A percentile compares a stretch with the other conserved stretches of the same genome.
phyloP scores from a whole-genome alignment of 1,140 invertebrate genomes.

The Archegozetes longisetosus region DNA sequence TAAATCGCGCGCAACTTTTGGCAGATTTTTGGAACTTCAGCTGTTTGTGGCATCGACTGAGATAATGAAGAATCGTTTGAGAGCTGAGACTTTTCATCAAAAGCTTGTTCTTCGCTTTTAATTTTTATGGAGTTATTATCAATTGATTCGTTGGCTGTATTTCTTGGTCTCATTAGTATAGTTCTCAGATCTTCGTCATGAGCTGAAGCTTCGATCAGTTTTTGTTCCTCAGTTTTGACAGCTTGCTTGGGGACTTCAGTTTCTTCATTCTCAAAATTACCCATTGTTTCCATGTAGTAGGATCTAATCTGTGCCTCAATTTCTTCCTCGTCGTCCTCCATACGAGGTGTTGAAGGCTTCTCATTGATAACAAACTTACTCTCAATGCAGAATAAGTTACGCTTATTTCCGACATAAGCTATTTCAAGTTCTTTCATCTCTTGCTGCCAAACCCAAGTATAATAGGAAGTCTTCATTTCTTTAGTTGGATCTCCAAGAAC shows the following conservation, averaged over 20 bases:
- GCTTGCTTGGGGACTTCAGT: slow-evolving; percentile 1
- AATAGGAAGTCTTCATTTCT: slow-evolving; percentile 14
- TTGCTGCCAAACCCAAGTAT: slow-evolving; percentile 17
- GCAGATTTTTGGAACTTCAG: background rate
- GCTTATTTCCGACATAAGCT: slow-evolving; percentile 14
- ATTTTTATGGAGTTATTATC: background rate
- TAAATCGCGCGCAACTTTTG: background rate
- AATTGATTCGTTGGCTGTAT: background rate
- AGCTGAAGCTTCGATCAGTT: slow-evolving; percentile 14
- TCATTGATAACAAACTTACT: slow-evolving; percentile 9
- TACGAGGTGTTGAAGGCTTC: slow-evolving; percentile 11
- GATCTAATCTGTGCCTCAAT: slow-evolving; percentile 1
- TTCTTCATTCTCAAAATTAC: background rate
- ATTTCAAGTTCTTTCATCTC: slow-evolving; percentile 18
- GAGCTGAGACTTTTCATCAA: background rate
- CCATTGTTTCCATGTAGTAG: background rate
- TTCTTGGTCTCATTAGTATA: background rate
- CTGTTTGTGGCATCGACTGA: background rate
- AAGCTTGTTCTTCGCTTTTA: too few species aligned
- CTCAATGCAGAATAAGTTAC: slow-evolving; percentile 17
- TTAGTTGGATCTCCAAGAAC: slow-evolving; percentile 11
- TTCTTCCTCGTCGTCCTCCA: slow-evolving; percentile 14
- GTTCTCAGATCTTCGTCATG: slow-evolving; percentile 18
- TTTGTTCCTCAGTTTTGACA: slow-evolving; percentile 8
- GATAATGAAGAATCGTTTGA: too few species aligned